Evolutionary conservation across 2,888 invertebrate species (phyloP), one percentile per base, ranked within the genome.

Genomic region (Dynastes tityus): DNA sequence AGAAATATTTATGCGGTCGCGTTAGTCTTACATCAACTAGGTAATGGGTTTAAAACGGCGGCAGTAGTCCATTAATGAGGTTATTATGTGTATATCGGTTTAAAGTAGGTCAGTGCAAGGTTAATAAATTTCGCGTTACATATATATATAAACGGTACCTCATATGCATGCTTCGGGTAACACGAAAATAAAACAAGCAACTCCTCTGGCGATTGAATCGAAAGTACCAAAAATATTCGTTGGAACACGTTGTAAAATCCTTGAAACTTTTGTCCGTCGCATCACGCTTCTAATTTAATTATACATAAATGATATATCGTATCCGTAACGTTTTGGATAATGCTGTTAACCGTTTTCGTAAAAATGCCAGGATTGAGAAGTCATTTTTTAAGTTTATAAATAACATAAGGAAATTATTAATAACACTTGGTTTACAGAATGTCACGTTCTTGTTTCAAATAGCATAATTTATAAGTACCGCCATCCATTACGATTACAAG

Each of bases 91-190:
- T 53, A 70, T 40, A 58, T 58, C 58, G 37, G 58, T 22, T 58
- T 73, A 58, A 73, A 73, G 73, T 73, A 73, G 73, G 73, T 73
- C 73, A 73, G 58, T 73, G 58, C 73, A 73, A 73, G 73, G 73
- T 73, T 73, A 61, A 73, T 73, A 73, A 40, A 73, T 37, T 73
- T 73, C 58, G 58, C 68, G 68, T 51, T 68, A 68, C 51, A 16
- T 16, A 16, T 16, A 5, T 68, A 68, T 51, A 68, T 37, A 51
- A 51, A 68, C 29, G 29, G 32, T 32, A 27, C 27, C 58, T 27
- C 32, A 71, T 71, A 40, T 45, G 16, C n/a, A 71, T 37, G 53
- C 37, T n/a, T 58, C 27, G 22, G 37, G n/a, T 37, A 58, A 58
- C 73, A 58, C 51, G 51, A 58, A 73, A 73, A 73, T 73, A 73